Percentiles rank a stretch among this genome's conserved stretches.
These are phyloP conservation scores for Spodoptera litura DNA, from an alignment of 1,140 invertebrate genomes.

Conservation along the genomic window DNA sequence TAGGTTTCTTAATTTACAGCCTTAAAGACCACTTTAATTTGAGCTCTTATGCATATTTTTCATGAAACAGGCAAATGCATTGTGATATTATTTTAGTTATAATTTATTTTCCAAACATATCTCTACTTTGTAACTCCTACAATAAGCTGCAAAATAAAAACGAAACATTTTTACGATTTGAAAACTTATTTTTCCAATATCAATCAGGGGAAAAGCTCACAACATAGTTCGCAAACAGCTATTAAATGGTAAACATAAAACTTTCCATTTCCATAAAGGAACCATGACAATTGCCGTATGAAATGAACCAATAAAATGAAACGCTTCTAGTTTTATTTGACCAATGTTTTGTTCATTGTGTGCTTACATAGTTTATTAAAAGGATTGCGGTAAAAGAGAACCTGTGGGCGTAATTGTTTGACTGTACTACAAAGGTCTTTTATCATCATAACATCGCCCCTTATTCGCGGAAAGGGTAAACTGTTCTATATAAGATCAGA, in stretches of 20 bases:
- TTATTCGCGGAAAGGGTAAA: no score
- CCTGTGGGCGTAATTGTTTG: background rate
- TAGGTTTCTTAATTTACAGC: no score
- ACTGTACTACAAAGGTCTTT: background rate
- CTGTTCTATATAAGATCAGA: no score
- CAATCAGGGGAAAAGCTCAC: slow-evolving; percentile 18
- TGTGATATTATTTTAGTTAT: no score
- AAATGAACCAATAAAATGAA: slow-evolving; percentile 37
- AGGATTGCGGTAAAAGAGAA: background rate
- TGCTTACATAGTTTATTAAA: slow-evolving; percentile 24
- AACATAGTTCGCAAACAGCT: slow-evolving; percentile 37
- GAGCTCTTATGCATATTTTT: no score
- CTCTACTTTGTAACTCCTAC: no score
- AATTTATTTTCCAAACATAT: no score
- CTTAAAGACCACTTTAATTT: no score
- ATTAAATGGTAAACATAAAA: slow-evolving; percentile 20
- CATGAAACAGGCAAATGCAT: no score
- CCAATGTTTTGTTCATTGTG: slow-evolving; percentile 7
- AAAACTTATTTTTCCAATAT: background rate
- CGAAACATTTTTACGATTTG: background rate
- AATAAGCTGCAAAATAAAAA: no score
- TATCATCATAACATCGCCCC: no score
- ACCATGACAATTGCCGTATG: slow-evolving; percentile 30
- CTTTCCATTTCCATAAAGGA: slow-evolving; percentile 16
- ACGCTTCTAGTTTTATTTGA: slow-evolving; percentile 31